Base-by-base conservation (phyloP, 1,140 invertebrate genomes). In the Aphelenchoides fujianensis region DNA sequence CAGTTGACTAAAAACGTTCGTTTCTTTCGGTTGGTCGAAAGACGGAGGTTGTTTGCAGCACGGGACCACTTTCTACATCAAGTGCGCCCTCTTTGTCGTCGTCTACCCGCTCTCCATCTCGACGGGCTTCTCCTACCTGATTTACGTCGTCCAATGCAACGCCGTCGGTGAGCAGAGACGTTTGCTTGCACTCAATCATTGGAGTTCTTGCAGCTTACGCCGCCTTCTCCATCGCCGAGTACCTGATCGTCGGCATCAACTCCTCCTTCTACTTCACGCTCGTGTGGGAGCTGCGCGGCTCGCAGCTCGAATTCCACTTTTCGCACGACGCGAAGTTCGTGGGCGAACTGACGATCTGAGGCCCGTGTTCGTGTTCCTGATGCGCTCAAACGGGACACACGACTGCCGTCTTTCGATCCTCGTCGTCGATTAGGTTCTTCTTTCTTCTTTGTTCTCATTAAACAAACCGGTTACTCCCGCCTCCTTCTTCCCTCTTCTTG, bases 181-280 rank as follows among this genome's bases (percentile, higher is more conserved):
- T 9, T 23, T 36, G 76, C 53, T n/a, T n/a, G 61, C 69, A 19
- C 12, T 27, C 75, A 34, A 68, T 3, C 16, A n/a, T 62, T 73
- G 3, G 9, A 52, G 34, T 63, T 48, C 68, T 70, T 2, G 53
- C 12, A 84, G 81, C 80, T 2, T 82, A 84, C 63, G 54, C 64
- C 32, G 31, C 74, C 7, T 82, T 82, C 71, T 80, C 80, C 0
- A 48, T 83, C 3, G 80, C 80, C 27, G 81, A 82, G 67, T 83
- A 83, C 35, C 70, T 83, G 2, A 69, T 77, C 27, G 77, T 77
- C 19, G 76, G 76, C 2, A 31, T 59, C 30, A 77, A 77, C 48
- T 54, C 23, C 32, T 27, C 73, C 16, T 77, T 77, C 48, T 77
- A 77, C 41, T 77, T 77, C 52, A 28, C 73, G 37, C 57, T 77